These are phyloP conservation scores for Onthophagus taurus DNA, from an alignment of 1,140 invertebrate species.

Conservation along the genomic window DNA sequence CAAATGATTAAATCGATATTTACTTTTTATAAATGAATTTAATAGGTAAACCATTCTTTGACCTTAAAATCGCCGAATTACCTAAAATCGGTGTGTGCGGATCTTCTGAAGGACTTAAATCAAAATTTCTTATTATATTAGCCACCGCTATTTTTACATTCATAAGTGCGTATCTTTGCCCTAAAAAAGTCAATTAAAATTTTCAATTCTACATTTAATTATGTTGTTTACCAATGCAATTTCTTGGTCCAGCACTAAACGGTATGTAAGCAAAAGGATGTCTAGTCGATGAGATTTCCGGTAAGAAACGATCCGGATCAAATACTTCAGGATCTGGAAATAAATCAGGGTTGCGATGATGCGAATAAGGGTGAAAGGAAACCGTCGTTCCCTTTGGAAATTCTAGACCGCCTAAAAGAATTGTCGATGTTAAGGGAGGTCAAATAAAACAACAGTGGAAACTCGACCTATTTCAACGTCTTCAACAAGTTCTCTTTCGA, in stretches of 20 bases:
- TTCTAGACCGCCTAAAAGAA: conserved; percentile 31
- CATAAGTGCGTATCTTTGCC: conserved; percentile 7
- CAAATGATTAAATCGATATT: no score
- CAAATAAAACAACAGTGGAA: neutral
- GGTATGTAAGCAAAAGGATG: conserved; percentile 59
- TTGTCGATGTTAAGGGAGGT: neutral
- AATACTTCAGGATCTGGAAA: conserved; percentile 62
- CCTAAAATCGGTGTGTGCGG: conserved; percentile 3
- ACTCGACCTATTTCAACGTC: conserved; percentile 31
- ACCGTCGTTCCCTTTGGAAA: conserved; percentile 44
- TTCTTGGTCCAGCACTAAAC: conserved; percentile 63
- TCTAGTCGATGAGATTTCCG: conserved; percentile 45
- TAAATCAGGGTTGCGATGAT: conserved; percentile 52
- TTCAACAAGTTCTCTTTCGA: conserved; percentile 45
- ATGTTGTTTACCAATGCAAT: conserved; percentile 53
- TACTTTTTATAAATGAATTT: no score
- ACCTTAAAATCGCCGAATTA: conserved; percentile 5
- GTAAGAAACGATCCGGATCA: conserved; percentile 64
- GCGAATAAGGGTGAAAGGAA: conserved; percentile 42
- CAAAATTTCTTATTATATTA: conserved; percentile 5
- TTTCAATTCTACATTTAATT: neutral
- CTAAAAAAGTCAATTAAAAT: no score
- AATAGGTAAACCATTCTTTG: conserved; percentile 4
- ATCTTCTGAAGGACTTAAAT: neutral
- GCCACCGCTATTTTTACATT: conserved; percentile 8